A percentile compares a stretch with the other conserved stretches of the same genome.
Evolutionary conservation across 1,140 invertebrate genomes (phyloP).

Genomic region (Centruroides sculpturatus): DNA sequence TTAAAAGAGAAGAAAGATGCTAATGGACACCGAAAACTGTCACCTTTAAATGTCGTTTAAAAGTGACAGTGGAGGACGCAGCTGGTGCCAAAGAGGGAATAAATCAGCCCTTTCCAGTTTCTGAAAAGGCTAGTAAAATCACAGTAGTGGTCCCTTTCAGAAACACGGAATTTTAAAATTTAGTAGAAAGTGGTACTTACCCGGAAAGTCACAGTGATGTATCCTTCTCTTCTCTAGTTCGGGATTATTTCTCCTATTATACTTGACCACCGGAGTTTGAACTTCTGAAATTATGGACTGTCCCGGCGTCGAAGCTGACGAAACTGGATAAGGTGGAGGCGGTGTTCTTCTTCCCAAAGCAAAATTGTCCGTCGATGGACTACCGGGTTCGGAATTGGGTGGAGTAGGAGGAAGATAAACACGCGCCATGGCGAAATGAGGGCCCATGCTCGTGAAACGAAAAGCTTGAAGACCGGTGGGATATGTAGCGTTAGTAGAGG

Average conservation of each 20-base stretch:
- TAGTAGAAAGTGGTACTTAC: conserved; percentile 37
- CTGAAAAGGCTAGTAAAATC: no score
- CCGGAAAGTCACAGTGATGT: conserved; percentile 88
- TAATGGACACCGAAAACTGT: no score
- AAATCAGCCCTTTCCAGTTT: no score
- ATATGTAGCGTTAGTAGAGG: neutral
- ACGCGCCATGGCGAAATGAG: no score
- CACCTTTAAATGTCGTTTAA: no score
- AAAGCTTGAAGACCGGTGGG: neutral
- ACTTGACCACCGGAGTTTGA: conserved; percentile 3
- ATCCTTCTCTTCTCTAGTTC: conserved; percentile 87
- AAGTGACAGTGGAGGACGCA: no score
- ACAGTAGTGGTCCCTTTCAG: no score
- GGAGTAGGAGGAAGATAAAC: conserved; percentile 49
- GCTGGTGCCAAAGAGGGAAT: no score
- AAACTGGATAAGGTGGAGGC: conserved; percentile 13
- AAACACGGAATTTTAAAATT: no score
- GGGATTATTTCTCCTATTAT: conserved; percentile 89
- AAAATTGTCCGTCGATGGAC: conserved; percentile 7
- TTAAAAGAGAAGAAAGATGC: no score
- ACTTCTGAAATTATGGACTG: neutral
- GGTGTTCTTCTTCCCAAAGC: conserved; percentile 4
- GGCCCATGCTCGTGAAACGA: no score
- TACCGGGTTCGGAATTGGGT: conserved; percentile 62
- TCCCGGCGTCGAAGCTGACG: neutral